Base-by-base conservation (phyloP, 2,797 vertebrate species). In the Eidolon dupreanum region DNA sequence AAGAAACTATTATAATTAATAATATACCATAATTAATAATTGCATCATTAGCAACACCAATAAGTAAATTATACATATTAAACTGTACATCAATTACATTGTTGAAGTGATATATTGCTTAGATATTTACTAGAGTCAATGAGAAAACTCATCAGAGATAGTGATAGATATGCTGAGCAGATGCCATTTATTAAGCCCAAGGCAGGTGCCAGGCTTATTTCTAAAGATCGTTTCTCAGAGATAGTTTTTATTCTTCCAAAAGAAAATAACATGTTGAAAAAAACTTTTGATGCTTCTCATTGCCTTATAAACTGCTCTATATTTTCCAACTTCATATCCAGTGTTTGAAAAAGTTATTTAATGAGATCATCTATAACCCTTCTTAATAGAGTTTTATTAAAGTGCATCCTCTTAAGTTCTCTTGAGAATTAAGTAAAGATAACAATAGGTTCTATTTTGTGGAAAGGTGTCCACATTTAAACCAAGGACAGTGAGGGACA, bases 101-200 rank as follows among this genome's bases (percentile, higher is more conserved):
- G 55, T 38, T 77, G 22, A 7, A 26, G 26, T 88, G 65, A 85
- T 71, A 79, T 38, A 88, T 31, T 81, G 75, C 79, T 88, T 46
- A 49, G 28, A 46, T 82, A 81, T 77, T 84, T 78, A 82, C 77
- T 41, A 82, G 36, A 78, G 41, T 26, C 66, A 33, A 59, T 49
- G 24, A 49, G 49, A 77, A 92, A 91, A 65, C 46, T 83, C 88
- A 78, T 53, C 85, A 81, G 70, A 84, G 65, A 88, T 55, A 31
- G 38, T 41, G 15, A 79, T 17, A 51, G 65, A 91, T 63, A 61
- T 51, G 49, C 41, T 36, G 12, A 85, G 49, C 17, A 41, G 75
- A 74, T 61, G 79, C n/a, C 61, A 86, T 88, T 93, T 86, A 63
- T 92, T 93, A 96, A 95, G 79, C 59, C 22, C 41, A 57, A 85